Evolutionary conservation across 1,140 invertebrate genomes (phyloP), one percentile per base, ranked within the genome.

Genomic region (Drosophila grimshawi): DNA sequence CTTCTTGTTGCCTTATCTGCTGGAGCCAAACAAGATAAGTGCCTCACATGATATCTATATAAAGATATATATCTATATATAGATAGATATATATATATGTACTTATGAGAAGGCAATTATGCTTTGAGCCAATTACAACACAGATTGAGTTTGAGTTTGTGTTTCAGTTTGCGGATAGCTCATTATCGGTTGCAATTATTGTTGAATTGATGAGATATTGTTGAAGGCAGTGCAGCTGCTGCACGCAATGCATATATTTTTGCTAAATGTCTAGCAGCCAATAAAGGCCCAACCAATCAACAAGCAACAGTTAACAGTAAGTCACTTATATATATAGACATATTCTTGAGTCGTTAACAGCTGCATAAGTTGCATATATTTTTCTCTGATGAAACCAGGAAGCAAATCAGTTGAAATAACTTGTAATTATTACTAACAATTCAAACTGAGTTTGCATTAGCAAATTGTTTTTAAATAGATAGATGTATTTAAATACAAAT

Each of bases 1-100:
- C 19, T 46, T 49, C 61, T 55, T 63, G 49, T 43, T 7, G 59
- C 41, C 60, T 71, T 71, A 71, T 71, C 68, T 43, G 48, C 52
- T 45, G 67, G 5, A 32, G 10, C 4, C 29, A 19, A 19, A 30
- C 35, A 19, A 19, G 41, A 64, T 39, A 56, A 56, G 46, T 61
- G 51, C 39, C 10, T n/a, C 39, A 43, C 37, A 65, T 48, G 19
- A 52, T 32, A 8, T 19, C 8, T 33, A 60, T 19, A 19, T 19
- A 19, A 19, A 19, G 19, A 19, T 19, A 19, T 19, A 19, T 19
- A 19, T 19, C 0, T 19, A 19, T 19, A 19, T 19, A 19, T 1
- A 19, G 1, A 0, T 19, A 19, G 1, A 19, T 1, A 19, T 19
- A 19, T 19, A 19, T 19, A 19, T 19, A 19, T 19, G 19, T 19